Evolutionary conservation across 2,797 vertebrate species (phyloP).

Genomic region (Malacoraja senta): DNA sequence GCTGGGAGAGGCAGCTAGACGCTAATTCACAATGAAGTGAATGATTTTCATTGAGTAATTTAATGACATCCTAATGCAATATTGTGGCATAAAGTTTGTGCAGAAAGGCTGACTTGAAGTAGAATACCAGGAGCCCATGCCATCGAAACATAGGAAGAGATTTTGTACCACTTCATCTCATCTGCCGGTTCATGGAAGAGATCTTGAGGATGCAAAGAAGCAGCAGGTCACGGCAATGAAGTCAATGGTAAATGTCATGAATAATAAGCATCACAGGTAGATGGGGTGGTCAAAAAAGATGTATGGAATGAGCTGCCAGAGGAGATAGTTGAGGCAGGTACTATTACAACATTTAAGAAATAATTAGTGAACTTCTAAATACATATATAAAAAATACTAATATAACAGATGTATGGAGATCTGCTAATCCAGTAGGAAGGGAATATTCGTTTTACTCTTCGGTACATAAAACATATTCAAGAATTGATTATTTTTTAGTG

Average conservation of each 20-base stretch:
- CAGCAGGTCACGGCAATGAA: not conserved
- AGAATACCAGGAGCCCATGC: not conserved
- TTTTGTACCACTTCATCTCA: not conserved
- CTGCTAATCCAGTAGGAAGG: no score
- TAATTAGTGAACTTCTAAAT: no score
- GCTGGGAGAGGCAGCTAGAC: not conserved
- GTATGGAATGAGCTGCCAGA: no score
- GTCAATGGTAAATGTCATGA: not conserved
- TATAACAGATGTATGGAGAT: no score
- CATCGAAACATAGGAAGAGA: not conserved
- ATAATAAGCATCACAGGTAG: not conserved
- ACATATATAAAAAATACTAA: no score
- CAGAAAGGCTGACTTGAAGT: not conserved
- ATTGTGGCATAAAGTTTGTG: not conserved
- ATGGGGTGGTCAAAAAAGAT: no score
- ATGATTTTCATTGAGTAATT: not conserved
- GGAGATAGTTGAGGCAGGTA: no score
- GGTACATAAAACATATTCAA: no score
- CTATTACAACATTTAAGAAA: no score
- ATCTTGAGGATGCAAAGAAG: not conserved
- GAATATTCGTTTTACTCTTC: no score
- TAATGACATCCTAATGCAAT: not conserved
- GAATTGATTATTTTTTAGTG: no score
- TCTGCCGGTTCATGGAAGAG: not conserved
- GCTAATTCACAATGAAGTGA: not conserved